These are phyloP conservation scores for Leucoraja erinaceus DNA, from an alignment of 2,113 vertebrate species.

Conservation along the genomic window DNA sequence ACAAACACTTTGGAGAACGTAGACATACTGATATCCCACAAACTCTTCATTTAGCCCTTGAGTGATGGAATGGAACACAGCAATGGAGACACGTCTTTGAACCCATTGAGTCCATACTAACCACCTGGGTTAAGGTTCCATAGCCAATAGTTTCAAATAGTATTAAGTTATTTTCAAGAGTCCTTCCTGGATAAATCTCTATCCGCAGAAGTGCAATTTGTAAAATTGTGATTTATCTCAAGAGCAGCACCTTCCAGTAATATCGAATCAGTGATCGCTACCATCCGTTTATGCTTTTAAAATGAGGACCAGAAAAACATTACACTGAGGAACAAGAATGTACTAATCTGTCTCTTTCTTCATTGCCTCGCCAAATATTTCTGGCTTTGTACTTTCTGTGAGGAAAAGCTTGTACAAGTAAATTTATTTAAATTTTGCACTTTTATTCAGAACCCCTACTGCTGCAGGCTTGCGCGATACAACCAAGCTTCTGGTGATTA, in stretches of 20 bases:
- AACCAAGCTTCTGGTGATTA: not conserved
- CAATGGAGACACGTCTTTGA: too few relatives aligned
- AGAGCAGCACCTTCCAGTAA: not conserved
- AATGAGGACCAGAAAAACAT: not conserved
- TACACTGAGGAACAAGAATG: not conserved
- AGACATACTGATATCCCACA: not conserved
- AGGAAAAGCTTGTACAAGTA: not conserved
- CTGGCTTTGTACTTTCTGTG: not conserved
- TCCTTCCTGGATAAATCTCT: not conserved
- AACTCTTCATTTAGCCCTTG: not conserved
- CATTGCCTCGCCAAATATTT: not conserved
- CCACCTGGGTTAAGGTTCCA: not conserved
- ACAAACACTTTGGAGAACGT: not conserved
- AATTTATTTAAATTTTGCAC: slow-evolving; percentile 18
- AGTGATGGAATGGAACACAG: too few relatives aligned
- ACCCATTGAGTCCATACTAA: too few relatives aligned
- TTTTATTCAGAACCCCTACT: not conserved
- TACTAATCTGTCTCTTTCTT: not conserved
- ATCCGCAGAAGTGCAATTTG: not conserved
- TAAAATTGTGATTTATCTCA: slow-evolving; percentile 12
- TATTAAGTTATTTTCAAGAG: not conserved
- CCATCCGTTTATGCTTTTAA: slow-evolving; percentile 1
- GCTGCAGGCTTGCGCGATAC: not conserved
- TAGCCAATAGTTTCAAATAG: not conserved
- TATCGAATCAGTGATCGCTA: not conserved